A percentile compares a stretch with the other conserved stretches of the same genome.
These are phyloP conservation scores for Huso huso DNA, from an alignment of 2,797 vertebrate genomes.

Conservation along the genomic window DNA sequence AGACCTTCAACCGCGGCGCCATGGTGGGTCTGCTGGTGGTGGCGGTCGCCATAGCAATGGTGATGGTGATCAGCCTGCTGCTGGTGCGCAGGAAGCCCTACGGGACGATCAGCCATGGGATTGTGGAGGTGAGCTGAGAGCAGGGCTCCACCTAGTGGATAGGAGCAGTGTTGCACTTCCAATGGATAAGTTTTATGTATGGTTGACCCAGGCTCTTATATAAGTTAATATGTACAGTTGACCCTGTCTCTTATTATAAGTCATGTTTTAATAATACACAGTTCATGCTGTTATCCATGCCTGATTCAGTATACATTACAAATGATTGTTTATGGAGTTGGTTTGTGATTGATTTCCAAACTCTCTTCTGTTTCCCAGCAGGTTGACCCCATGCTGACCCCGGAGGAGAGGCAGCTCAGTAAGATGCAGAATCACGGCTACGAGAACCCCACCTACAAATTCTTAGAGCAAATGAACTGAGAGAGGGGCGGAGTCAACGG, in stretches of 20 bases:
- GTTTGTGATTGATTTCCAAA: neutral
- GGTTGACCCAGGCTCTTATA: too few species aligned
- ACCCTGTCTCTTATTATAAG: too few species aligned
- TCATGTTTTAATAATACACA: neutral
- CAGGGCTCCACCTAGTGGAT: neutral
- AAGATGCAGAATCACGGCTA: constrained; percentile 84
- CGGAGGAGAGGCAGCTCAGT: constrained; percentile 75
- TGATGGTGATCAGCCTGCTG: constrained; percentile 80
- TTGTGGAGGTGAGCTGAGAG: constrained; percentile 71
- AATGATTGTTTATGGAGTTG: neutral
- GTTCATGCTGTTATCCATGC: too few species aligned
- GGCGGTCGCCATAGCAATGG: constrained; percentile 81
- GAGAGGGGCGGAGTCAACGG: constrained; percentile 31
- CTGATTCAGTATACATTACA: neutral
- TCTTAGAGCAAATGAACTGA: constrained; percentile 77
- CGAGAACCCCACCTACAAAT: constrained; percentile 75
- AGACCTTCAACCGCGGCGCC: constrained; percentile 80
- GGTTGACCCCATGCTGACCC: constrained; percentile 70
- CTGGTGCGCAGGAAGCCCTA: constrained; percentile 83
- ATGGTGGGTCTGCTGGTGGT: constrained; percentile 83
- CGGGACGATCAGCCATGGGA: constrained; percentile 85
- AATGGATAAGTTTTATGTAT: too few species aligned
- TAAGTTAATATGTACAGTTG: too few species aligned
- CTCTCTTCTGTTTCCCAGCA: constrained; percentile 30
- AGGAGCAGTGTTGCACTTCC: too few species aligned